Percentiles rank a stretch among this genome's conserved stretches.
phyloP scores from a whole-genome alignment of 2,113 vertebrate genomes.

The Oreotrochilus melanogaster region DNA sequence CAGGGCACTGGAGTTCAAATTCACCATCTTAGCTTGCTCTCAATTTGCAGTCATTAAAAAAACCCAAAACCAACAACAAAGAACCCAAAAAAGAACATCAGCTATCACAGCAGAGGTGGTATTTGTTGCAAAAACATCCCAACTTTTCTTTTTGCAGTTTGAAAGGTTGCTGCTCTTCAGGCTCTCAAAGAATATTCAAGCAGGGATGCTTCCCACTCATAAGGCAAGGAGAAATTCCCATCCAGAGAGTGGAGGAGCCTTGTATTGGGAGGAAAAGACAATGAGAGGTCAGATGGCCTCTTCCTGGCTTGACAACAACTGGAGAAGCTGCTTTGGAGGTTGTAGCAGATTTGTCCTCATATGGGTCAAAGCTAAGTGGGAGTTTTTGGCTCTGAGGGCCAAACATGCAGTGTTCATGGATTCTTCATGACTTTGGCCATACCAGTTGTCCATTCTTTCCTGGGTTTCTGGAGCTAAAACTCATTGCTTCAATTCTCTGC shows the following conservation, averaged over 20 bases:
- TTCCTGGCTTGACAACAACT: not conserved
- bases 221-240: not conserved
- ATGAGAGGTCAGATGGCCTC: not conserved
- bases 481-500: fast-evolving
- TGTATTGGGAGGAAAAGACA: not conserved
- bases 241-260: not conserved
- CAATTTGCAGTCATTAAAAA: not conserved
- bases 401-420: not conserved
- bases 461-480: not conserved
- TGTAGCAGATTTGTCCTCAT: not conserved
- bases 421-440: not conserved
- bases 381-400: not conserved
- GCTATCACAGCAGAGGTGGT: not conserved
- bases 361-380: not conserved
- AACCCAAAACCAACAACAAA: too few relatives aligned
- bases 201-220: fast-evolving
- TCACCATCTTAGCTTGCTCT: not conserved
- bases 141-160: not conserved
- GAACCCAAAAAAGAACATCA: not conserved
- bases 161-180: not conserved
- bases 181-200: not conserved
- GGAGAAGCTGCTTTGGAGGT: not conserved
- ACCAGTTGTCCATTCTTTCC: not conserved
- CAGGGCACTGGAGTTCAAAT: not conserved
- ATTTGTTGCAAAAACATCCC: not conserved